Base-by-base conservation (phyloP, 2,888 invertebrate species). In the Mechanitis mazaeus region DNA sequence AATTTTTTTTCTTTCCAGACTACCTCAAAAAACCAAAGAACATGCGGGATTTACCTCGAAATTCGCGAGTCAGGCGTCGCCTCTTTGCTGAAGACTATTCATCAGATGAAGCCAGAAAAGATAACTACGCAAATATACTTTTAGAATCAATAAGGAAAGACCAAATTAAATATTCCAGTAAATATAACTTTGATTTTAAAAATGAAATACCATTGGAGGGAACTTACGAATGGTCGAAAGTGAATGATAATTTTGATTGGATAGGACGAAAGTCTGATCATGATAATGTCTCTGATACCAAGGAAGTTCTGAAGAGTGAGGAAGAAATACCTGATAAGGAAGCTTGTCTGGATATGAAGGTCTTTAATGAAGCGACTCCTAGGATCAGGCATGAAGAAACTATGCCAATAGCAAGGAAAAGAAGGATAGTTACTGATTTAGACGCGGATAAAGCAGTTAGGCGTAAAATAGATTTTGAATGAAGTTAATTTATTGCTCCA, bases 161-260 rank as follows among this genome's bases (percentile, higher is more conserved):
- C 1, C 67, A 63, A 3, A 64, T 72, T 4, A 76, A 83, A 70
- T 87, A 84, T 9, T 81, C 74, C 46, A 69, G 75, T 20, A 86
- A 84, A 65, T 93, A 91, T 87, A 92, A 92, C 69, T 93, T 92
- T 56, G 92, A 93, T 74, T 91, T 92, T 59, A 79, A 78, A 62
- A 90, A 87, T 1, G 93, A 91, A 64, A 71, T 77, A 1, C 77
- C 84, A 3, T 60, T 83, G 45, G 72, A 76, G 56, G 92, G 92
- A 1, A 76, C 75, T 5, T 92, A 85, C 70, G 78, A 85, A 61
- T 93, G 92, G 93, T 81, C 66, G 31, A 68, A 62, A 1, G 65
- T 64, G 70, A 70, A 69, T n/a, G 71, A 66, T 3, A 64, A 54
- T 4, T 60, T 70, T 2, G 70, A 73, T 12, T 84, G 81, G 80